Conservation (phyloP, 53 echinoderm and acorn worm genomes). For the Mesocentrotus franciscanus region DNA sequence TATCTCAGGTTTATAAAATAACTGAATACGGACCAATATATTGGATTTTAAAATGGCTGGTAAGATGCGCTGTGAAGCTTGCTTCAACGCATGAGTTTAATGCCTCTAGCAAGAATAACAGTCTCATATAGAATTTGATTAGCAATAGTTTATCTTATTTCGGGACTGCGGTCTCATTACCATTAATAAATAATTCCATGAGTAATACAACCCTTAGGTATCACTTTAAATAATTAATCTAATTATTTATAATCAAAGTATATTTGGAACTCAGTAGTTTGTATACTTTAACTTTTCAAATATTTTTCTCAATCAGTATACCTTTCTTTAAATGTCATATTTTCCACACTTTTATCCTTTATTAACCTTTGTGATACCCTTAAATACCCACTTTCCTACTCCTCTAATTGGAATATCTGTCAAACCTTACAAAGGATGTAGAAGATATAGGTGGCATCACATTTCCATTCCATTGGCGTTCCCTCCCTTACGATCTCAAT, state of each 20-base stretch:
- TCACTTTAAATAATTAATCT: too few species aligned
- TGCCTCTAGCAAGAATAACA: neutral
- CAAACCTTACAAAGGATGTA: neutral
- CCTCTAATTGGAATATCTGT: neutral
- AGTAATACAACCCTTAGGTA: too few species aligned
- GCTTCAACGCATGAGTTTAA: neutral
- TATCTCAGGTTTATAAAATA: too few species aligned
- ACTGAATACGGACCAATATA: too few species aligned
- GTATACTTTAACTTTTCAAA: too few species aligned
- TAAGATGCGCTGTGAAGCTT: neutral
- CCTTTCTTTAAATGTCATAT: neutral
- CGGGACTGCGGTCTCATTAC: neutral
- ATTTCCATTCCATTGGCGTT: neutral
- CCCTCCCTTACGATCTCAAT: neutral
- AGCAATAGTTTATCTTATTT: neutral
- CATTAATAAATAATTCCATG: too few species aligned
- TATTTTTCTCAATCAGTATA: neutral
- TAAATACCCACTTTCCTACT: neutral
- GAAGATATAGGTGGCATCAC: neutral
- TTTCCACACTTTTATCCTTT: neutral
- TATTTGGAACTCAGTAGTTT: too few species aligned
- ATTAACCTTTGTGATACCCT: neutral
- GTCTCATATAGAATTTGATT: neutral
- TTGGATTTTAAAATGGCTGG: neutral
- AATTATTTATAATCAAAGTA: too few species aligned